phyloP scores from a whole-genome alignment of 2,797 vertebrate species.

The Taeniopygia guttata region DNA sequence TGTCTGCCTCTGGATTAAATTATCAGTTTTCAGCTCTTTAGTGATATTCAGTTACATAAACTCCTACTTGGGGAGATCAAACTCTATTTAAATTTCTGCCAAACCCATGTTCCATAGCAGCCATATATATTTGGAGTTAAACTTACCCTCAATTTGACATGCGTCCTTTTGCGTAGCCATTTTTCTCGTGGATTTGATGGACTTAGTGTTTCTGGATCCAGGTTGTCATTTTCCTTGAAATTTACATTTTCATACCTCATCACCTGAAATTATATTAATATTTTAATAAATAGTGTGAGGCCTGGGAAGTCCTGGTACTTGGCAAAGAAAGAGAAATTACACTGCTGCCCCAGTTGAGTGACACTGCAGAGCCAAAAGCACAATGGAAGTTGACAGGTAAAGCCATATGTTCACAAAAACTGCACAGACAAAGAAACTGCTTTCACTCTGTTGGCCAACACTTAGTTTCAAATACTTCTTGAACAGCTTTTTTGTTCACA shows the following conservation, averaged over 20 bases:
- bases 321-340: background rate
- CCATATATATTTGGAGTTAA: background rate
- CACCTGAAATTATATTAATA: conserved; percentile 78
- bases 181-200: conserved; percentile 91
- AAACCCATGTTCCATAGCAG: background rate
- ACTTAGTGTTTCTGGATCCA: conserved; percentile 83
- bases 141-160: conserved; percentile 92
- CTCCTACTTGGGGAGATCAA: background rate
- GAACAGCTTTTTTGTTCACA: background rate
- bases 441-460: background rate
- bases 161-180: conserved; percentile 94
- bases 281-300: background rate
- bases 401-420: background rate
- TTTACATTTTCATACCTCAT: conserved; percentile 89
- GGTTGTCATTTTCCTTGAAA: conserved; percentile 81
- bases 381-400: background rate
- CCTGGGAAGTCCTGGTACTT: background rate
- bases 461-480: background rate
- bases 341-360: background rate
- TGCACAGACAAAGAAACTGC: background rate
- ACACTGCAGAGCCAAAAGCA: background rate
- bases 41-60: background rate
- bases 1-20: background rate
- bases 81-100: background rate
- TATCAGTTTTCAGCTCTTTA: background rate